Percentiles rank a stretch among this genome's conserved stretches.
phyloP scores from a whole-genome alignment of 1,140 invertebrate species.

The Pseudomyrmex flavicornis region DNA sequence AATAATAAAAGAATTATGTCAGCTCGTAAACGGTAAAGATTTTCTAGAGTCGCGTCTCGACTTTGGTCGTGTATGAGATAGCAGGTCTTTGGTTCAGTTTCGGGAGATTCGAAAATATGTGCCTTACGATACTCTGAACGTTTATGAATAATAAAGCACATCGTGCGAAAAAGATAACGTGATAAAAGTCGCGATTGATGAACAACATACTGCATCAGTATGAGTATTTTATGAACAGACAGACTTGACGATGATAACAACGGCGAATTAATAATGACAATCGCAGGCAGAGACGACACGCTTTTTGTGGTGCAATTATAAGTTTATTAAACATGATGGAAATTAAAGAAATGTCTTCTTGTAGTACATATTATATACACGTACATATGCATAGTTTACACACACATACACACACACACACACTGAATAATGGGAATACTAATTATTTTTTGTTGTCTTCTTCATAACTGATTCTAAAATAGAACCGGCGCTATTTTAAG shows the following conservation, averaged over 20 bases:
- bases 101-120: constrained; percentile 74
- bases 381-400: too few relatives aligned
- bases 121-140: constrained; percentile 75
- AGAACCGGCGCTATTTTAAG: background rate
- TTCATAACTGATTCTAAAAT: background rate
- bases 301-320: constrained; percentile 62
- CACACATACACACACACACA: too few relatives aligned
- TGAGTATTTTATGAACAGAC: constrained; percentile 18
- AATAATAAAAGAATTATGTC: constrained; percentile 13
- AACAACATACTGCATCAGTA: background rate
- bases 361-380: too few relatives aligned
- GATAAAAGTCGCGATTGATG: background rate
- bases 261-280: constrained; percentile 7
- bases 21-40: constrained; percentile 30
- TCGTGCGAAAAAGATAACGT: background rate
- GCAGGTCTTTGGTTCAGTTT: constrained; percentile 30
- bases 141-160: constrained; percentile 11
- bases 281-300: constrained; percentile 9
- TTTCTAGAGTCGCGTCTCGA: constrained; percentile 63
- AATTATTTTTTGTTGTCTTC: background rate
- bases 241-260: constrained; percentile 27
- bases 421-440: background rate
- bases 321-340: constrained; percentile 4
- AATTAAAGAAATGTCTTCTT: too few relatives aligned
- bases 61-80: constrained; percentile 58